Evolutionary conservation across 2,113 vertebrate genomes (phyloP), one percentile per base, ranked within the genome.

Genomic region (Heliornis fulica): DNA sequence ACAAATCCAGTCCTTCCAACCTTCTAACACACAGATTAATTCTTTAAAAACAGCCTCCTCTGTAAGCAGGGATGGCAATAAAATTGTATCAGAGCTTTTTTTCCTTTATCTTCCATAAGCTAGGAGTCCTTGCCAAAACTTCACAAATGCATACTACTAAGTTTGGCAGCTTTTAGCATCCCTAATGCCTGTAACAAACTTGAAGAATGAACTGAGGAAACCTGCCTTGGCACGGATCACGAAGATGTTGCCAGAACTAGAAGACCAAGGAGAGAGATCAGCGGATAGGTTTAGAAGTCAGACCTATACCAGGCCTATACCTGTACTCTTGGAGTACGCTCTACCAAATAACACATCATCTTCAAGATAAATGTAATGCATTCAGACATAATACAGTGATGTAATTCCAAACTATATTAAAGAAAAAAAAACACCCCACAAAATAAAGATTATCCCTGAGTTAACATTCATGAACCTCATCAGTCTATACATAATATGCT

Each of bases 191-290:
- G 65, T 34, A 91, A 94, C 8, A 8, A 95, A 72, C 74, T 69
- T 94, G 84, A 94, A 87, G 89, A 87, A 87, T 68, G 65, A 94
- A 92, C 71, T 83, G 80, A 94, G 91, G 74, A 88, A 95, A 97
- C 80, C 78, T 91, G 68, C 70, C 57, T 89, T 95, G 93, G 91
- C 94, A 85, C 16, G 50, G 86, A 92, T 81, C 48, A 59, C 51
- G 61, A 84, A 50, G 31, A 50, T 54, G 92, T 5, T 90, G 89
- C 71, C 94, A 93, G 83, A 87, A 93, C 72, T 38, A 83, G 72
- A 90, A 94, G 72, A 93, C 85, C 94, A 79, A 93, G 72, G 65
- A 84, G 66, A 70, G 75, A 96, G 94, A 96, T 90, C 75, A 96
- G 93, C 95, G 85, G 66, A 93, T 57, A 91, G 48, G 45, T 85